Percentiles rank a stretch among this genome's conserved stretches.
phyloP scores from a whole-genome alignment of 64 coral and sea anemone species.

The Dendronephthya gigantea region DNA sequence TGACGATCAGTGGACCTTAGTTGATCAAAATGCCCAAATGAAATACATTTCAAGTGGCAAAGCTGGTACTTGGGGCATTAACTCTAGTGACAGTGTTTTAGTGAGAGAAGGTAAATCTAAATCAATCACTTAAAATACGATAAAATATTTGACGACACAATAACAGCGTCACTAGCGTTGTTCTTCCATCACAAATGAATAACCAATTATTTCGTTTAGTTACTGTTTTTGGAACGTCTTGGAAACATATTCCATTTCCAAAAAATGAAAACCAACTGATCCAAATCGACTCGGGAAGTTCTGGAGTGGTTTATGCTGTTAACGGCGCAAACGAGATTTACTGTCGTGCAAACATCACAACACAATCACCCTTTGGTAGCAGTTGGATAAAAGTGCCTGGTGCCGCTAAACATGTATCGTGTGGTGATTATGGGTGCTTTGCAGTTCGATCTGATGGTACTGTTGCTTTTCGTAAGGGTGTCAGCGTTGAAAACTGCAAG shows the following conservation, averaged over 20 bases:
- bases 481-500: background rate
- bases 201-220: too few species aligned
- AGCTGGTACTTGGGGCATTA: background rate
- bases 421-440: background rate
- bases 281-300: background rate
- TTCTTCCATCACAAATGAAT: too few species aligned
- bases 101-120: background rate
- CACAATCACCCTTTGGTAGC: background rate
- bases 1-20: background rate
- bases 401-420: background rate
- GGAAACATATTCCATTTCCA: too few species aligned
- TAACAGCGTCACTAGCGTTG: too few species aligned
- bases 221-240: too few species aligned
- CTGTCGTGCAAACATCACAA: background rate
- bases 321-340: background rate
- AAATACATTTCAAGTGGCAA: background rate
- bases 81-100: background rate
- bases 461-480: background rate
- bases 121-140: too few species aligned
- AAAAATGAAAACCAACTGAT: background rate
- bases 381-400: background rate
- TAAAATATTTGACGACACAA: too few species aligned
- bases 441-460: background rate
- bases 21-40: background rate
- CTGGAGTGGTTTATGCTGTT: background rate